Evolutionary conservation across 2,797 vertebrate genomes (phyloP).

Genomic region (Phataginus tricuspis): DNA sequence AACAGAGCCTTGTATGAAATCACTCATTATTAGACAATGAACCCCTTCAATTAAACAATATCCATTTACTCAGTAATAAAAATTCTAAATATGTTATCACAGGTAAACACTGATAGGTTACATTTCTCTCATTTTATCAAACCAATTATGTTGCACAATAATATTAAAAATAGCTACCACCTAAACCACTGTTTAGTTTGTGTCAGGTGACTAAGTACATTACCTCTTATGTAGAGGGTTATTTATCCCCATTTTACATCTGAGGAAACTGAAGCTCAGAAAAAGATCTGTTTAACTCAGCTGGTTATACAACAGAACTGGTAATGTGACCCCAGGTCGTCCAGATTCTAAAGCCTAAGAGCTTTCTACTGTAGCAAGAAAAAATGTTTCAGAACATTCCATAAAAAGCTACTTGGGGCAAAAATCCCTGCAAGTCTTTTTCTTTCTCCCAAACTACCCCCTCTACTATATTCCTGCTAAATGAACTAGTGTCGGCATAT

Average conservation of each 20-base stretch:
- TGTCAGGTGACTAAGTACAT: background rate
- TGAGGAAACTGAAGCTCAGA: background rate
- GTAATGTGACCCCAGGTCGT: background rate
- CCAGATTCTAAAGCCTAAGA: background rate
- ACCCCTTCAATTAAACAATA: slow-evolving; percentile 19
- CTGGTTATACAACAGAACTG: background rate
- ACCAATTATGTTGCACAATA: background rate
- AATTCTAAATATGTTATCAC: background rate
- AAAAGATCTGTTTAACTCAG: background rate
- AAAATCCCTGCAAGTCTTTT: background rate
- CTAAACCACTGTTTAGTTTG: background rate
- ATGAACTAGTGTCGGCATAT: background rate
- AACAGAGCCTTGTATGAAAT: background rate
- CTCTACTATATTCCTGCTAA: slow-evolving; percentile 1
- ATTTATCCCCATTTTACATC: background rate
- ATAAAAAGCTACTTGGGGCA: background rate
- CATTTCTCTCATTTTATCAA: background rate
- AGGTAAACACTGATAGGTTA: background rate
- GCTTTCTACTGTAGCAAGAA: background rate
- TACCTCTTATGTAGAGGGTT: background rate
- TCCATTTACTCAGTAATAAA: background rate
- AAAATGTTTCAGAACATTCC: background rate
- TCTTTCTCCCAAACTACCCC: background rate
- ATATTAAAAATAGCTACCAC: background rate
- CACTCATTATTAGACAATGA: background rate